Conservation (phyloP, 2,888 invertebrate genomes). For the Scaptodrosophila latifasciaeformis region DNA sequence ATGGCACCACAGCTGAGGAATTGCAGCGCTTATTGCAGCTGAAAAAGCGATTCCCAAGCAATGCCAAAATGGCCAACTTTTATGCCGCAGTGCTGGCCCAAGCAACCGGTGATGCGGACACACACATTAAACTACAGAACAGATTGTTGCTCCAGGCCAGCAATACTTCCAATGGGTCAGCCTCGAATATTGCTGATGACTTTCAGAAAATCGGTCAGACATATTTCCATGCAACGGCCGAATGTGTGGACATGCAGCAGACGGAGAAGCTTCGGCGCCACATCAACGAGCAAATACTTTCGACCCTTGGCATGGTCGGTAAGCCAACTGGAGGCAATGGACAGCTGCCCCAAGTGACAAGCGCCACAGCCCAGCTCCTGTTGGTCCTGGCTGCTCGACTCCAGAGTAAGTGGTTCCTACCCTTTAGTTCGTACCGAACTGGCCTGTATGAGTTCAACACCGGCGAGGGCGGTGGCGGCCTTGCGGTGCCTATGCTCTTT, state of each 20-base stretch:
- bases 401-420: constrained; percentile 68
- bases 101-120: constrained; percentile 43
- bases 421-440: constrained; percentile 68
- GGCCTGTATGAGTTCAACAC: constrained; percentile 66
- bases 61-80: constrained; percentile 65
- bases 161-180: constrained; percentile 27
- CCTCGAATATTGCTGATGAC: constrained; percentile 49
- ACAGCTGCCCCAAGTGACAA: constrained; percentile 29
- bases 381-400: constrained; percentile 55
- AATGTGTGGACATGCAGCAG: constrained; percentile 82
- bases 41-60: constrained; percentile 55
- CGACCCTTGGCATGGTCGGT: constrained; percentile 38
- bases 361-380: constrained; percentile 29
- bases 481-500: constrained; percentile 78
- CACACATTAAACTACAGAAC: constrained; percentile 76
- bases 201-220: constrained; percentile 69
- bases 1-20: constrained; percentile 75
- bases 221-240: constrained; percentile 65
- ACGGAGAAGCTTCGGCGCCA: constrained; percentile 69
- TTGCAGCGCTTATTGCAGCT: constrained; percentile 54
- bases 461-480: constrained; percentile 77
- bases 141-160: constrained; percentile 45
- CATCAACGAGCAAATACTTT: constrained; percentile 38
- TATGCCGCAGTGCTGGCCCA: constrained; percentile 58
- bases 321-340: constrained; percentile 48